These are phyloP conservation scores for Pipistrellus kuhlii DNA, from an alignment of 2,797 vertebrate genomes.

Conservation along the genomic window DNA sequence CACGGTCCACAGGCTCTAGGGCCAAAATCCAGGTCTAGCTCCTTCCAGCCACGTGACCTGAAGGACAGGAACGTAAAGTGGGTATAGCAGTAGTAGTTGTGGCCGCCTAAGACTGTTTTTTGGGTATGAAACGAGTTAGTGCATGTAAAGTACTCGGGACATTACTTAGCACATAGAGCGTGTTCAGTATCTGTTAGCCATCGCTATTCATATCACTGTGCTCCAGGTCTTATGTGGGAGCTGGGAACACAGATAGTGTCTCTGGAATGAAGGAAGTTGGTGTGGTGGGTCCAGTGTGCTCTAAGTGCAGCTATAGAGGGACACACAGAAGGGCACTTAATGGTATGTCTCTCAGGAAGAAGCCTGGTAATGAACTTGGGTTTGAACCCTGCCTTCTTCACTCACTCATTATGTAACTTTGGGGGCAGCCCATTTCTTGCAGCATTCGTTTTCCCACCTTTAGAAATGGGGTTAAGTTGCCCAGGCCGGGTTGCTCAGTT, in stretches of 20 bases:
- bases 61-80: constrained; percentile 30
- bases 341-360: not conserved
- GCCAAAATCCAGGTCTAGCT: constrained; percentile 12
- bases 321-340: not conserved
- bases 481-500: not conserved
- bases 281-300: not conserved
- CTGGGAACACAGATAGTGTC: constrained; percentile 1
- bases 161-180: constrained; percentile 17
- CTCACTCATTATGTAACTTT: constrained; percentile 24
- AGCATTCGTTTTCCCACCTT: constrained; percentile 49
- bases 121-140: constrained; percentile 39
- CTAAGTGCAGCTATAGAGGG: not conserved
- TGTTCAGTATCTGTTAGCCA: constrained; percentile 20
- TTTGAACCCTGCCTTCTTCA: constrained; percentile 8
- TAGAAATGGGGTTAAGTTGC: constrained; percentile 11
- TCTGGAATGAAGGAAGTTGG: not conserved
- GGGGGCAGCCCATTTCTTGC: not conserved
- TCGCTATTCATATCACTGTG: constrained; percentile 39
- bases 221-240: not conserved
- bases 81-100: not conserved
- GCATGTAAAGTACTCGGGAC: constrained; percentile 10
- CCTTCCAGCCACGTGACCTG: constrained; percentile 5
- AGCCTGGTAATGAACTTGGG: constrained; percentile 7
- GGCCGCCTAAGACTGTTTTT: not conserved
- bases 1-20: not conserved